These are phyloP conservation scores for Dolichopus griseipennis DNA, from an alignment of 2,888 invertebrate genomes.

Conservation along the genomic window DNA sequence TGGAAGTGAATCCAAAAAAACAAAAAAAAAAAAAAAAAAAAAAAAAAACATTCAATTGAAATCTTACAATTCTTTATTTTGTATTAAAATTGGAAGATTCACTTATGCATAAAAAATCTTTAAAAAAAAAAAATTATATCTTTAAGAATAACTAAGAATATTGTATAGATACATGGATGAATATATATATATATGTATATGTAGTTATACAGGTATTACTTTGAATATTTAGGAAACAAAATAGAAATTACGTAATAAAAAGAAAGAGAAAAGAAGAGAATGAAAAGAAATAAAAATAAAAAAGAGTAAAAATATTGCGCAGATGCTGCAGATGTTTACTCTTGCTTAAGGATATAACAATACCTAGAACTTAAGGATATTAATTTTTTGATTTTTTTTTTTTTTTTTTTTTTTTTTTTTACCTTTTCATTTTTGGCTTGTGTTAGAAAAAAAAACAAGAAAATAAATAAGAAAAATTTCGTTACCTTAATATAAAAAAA, in stretches of 20 bases:
- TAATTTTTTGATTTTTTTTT: neutral
- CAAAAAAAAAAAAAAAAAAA: too few relatives aligned
- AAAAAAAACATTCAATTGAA: too few relatives aligned
- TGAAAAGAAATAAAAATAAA: neutral
- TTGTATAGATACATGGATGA: neutral
- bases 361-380: neutral
- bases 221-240: neutral
- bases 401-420: neutral
- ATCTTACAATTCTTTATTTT: too few relatives aligned
- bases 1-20: too few relatives aligned
- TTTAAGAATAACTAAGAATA: neutral
- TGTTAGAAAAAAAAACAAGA: neutral
- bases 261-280: neutral
- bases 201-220: neutral
- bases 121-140: too few relatives aligned
- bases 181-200: neutral
- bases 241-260: neutral
- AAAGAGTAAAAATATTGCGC: neutral
- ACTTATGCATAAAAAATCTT: too few relatives aligned
- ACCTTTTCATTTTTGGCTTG: neutral
- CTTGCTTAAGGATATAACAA: conserved; percentile 1
- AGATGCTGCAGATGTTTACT: conserved; percentile 6
- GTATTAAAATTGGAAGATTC: too few relatives aligned
- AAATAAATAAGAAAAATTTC: neutral
- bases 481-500: neutral